Evolutionary conservation across 2,113 vertebrate genomes (phyloP).

Genomic region (Nothoprocta pentlandii): DNA sequence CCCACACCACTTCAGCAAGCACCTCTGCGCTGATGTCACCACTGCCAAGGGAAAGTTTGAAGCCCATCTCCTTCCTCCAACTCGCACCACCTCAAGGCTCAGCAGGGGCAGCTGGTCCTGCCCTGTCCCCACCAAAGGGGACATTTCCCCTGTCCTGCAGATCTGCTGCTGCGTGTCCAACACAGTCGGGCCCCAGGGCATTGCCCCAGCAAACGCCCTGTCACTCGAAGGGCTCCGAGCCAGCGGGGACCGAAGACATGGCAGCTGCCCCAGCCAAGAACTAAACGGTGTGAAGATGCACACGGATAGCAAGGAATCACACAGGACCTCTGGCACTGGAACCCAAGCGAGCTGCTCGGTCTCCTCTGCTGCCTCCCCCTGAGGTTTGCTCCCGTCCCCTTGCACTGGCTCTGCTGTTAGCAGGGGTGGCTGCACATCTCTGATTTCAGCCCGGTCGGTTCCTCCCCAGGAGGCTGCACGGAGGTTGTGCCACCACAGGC

Average conservation of each 20-base stretch:
- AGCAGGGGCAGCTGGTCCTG: not conserved
- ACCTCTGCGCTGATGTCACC: not conserved
- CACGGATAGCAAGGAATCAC: not conserved
- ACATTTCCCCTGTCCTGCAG: not conserved
- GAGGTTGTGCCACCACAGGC: not conserved
- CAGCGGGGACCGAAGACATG: not conserved
- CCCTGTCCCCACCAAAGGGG: not conserved
- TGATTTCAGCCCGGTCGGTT: not conserved
- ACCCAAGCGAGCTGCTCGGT: not conserved
- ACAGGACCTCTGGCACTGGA: not conserved
- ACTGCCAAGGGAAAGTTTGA: not conserved
- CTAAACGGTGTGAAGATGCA: not conserved
- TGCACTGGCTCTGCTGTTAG: rapidly evolving
- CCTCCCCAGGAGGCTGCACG: not conserved
- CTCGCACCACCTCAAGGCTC: not conserved
- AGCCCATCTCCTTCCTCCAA: not conserved
- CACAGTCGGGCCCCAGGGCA: too few relatives aligned
- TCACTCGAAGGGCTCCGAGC: rapidly evolving
- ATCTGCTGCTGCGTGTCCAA: not conserved
- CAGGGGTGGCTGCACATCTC: rapidly evolving
- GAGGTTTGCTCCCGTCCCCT: not conserved
- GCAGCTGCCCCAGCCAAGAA: not conserved
- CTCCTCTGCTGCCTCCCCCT: not conserved
- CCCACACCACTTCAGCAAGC: not conserved
- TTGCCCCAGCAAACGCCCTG: not conserved